phyloP scores from a whole-genome alignment of 2,113 vertebrate species.

The Jaculus jaculus region DNA sequence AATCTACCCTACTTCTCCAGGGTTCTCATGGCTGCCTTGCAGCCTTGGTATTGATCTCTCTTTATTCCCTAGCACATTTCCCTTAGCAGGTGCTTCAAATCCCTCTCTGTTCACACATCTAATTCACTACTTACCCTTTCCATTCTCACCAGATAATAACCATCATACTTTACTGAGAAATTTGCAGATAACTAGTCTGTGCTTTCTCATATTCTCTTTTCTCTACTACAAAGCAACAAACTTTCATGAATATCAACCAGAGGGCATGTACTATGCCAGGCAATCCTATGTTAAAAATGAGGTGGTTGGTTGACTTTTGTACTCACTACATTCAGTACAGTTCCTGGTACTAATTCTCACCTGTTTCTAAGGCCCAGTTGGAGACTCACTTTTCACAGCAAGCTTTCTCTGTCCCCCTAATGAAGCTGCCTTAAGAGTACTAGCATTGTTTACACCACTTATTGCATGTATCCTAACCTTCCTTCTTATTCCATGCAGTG shows the following conservation, averaged over 20 bases:
- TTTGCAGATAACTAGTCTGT: slow-evolving; percentile 27
- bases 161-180: slow-evolving; percentile 45
- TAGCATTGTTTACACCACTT: neutral
- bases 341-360: neutral
- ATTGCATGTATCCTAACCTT: neutral
- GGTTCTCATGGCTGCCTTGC: slow-evolving; percentile 21
- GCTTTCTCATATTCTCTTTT: slow-evolving; percentile 31
- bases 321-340: neutral
- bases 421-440: neutral
- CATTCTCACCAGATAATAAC: slow-evolving; percentile 69
- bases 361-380: neutral
- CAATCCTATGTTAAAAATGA: neutral
- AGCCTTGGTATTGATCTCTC: slow-evolving; percentile 57
- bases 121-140: slow-evolving; percentile 65
- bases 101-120: slow-evolving; percentile 59
- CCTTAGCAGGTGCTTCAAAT: slow-evolving; percentile 54
- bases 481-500: neutral
- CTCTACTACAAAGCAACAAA: slow-evolving; percentile 43
- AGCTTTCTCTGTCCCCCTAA: neutral
- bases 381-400: neutral
- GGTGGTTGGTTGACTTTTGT: neutral
- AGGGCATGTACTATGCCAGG: neutral
- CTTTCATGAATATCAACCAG: neutral
- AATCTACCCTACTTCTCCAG: slow-evolving; percentile 24
- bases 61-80: slow-evolving; percentile 62